Conservation (phyloP, 2,888 invertebrate genomes). For the Sturmia bella region DNA sequence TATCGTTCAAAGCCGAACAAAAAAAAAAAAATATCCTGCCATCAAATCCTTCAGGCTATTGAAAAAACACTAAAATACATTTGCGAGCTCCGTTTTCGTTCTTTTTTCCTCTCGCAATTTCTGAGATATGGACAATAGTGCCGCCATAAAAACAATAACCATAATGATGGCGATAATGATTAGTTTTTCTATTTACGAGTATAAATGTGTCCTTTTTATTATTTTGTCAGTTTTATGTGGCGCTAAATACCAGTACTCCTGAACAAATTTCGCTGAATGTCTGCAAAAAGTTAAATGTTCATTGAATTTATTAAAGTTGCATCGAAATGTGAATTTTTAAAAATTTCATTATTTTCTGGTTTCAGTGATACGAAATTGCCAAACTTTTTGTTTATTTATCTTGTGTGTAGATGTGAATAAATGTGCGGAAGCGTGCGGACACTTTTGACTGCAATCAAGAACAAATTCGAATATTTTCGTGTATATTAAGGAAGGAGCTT, state of each 20-base stretch:
- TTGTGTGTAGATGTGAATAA: too few species aligned
- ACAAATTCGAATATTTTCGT: too few species aligned
- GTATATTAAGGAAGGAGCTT: too few species aligned
- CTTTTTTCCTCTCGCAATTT: background rate
- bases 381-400: background rate
- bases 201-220: background rate
- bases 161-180: conserved; percentile 70
- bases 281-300: background rate
- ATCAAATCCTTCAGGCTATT: conserved; percentile 45
- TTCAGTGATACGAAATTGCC: too few species aligned
- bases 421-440: too few species aligned
- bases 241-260: background rate
- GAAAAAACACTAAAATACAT: conserved; percentile 31
- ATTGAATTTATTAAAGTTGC: background rate
- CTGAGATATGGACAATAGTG: conserved; percentile 38
- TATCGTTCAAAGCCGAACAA: too few species aligned
- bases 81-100: background rate
- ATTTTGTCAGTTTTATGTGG: background rate
- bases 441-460: too few species aligned
- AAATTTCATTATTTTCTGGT: too few species aligned
- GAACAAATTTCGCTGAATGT: background rate
- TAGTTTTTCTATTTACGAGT: conserved; percentile 64
- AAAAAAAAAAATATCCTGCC: conserved; percentile 38
- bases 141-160: conserved; percentile 67
- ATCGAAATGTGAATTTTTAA: too few species aligned